Evolutionary conservation across 1,140 invertebrate genomes (phyloP).

Genomic region (Zaprionus davidi): DNA sequence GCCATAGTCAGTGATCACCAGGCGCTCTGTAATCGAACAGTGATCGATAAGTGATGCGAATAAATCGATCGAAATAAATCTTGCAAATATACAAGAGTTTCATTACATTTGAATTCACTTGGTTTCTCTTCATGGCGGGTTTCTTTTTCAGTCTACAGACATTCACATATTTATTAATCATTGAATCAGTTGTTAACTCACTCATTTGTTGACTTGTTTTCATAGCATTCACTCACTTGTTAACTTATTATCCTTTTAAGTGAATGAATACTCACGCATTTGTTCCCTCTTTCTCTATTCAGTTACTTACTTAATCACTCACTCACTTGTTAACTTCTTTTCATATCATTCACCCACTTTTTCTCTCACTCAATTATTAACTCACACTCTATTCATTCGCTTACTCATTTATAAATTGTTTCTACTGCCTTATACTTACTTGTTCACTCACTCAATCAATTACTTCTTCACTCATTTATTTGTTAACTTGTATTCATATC

Average conservation of each 20-base stretch:
- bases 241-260: neutral
- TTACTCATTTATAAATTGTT: neutral
- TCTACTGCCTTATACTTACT: neutral
- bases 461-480: neutral
- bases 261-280: neutral
- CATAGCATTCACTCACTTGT: neutral
- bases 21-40: slow-evolving; percentile 81
- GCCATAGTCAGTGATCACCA: slow-evolving; percentile 90
- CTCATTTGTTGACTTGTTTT: neutral
- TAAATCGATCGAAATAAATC: neutral
- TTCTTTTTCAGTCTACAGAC: neutral
- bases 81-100: neutral
- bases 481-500: too few relatives aligned
- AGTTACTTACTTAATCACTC: neutral
- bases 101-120: neutral
- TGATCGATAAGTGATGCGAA: slow-evolving; percentile 19
- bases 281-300: neutral
- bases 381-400: neutral
- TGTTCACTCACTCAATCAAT: neutral
- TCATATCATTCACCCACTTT: slow-evolving; percentile 36
- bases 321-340: neutral
- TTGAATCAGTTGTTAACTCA: neutral
- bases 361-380: neutral
- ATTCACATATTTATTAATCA: neutral
- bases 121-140: neutral